These are phyloP conservation scores for Folsomia manolachei DNA, from an alignment of 2,888 invertebrate genomes.

Conservation along the genomic window DNA sequence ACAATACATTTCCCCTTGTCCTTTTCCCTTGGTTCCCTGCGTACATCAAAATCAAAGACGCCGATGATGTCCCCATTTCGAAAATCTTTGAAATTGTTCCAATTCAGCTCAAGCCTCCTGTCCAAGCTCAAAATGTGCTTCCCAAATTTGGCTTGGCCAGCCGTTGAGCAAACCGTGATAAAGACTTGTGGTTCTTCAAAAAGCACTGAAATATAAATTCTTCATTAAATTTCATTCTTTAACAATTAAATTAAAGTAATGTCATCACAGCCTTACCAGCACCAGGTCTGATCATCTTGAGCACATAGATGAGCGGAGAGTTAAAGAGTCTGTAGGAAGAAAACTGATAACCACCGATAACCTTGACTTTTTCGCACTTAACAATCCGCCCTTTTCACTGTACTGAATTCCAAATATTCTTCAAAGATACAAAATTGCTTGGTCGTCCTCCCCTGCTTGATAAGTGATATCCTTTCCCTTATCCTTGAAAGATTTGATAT, in stretches of 20 bases:
- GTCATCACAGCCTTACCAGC: not conserved
- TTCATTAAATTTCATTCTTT: not conserved
- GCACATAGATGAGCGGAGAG: not conserved
- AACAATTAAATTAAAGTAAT: not conserved
- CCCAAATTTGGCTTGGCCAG: conserved; percentile 32
- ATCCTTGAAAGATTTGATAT: no score
- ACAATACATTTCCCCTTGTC: conserved; percentile 22
- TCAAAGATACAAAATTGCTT: no score
- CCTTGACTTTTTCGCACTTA: no score
- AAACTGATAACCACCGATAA: no score
- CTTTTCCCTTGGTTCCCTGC: conserved; percentile 25
- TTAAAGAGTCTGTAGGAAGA: no score
- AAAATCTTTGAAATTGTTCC: conserved; percentile 42
- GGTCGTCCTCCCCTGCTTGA: no score
- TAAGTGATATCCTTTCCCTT: no score
- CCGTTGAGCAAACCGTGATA: conserved; percentile 38
- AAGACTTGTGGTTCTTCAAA: conserved; percentile 43
- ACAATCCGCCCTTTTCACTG: no score
- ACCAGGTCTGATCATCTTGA: conserved; percentile 5
- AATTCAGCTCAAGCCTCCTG: conserved; percentile 45
- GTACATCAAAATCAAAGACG: conserved; percentile 52
- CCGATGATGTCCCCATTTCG: conserved; percentile 51
- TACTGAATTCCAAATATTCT: no score
- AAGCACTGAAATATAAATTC: conserved; percentile 24
- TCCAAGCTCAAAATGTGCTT: conserved; percentile 36